Evolutionary conservation across 2,797 vertebrate genomes (phyloP).

Genomic region (Amblyopsis hoosieri): DNA sequence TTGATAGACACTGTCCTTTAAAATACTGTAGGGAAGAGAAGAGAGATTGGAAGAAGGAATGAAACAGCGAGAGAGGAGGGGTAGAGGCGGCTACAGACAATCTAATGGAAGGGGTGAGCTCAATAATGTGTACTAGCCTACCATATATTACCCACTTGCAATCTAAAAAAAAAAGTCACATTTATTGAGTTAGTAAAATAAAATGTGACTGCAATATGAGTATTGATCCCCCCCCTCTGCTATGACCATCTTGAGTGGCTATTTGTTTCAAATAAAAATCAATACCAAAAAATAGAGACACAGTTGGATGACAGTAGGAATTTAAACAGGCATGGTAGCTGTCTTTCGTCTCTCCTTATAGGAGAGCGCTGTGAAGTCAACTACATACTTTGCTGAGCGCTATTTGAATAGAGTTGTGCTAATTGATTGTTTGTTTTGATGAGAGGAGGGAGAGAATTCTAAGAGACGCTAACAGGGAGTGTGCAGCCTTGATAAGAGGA

Average conservation of each 20-base stretch:
- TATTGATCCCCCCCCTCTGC: slow-evolving; percentile 31
- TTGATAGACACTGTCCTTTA: slow-evolving; percentile 33
- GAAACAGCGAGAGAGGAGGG: neutral
- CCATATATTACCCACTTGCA: slow-evolving; percentile 18
- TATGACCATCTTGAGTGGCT: slow-evolving; percentile 24
- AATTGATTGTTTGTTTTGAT: slow-evolving; percentile 27
- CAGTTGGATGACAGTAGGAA: slow-evolving; percentile 16
- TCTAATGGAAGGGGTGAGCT: slow-evolving; percentile 27
- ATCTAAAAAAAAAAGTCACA: slow-evolving; percentile 28
- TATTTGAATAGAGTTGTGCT: slow-evolving; percentile 27
- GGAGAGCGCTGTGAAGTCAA: slow-evolving; percentile 23
- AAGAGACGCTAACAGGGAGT: too few relatives aligned
- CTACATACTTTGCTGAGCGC: slow-evolving; percentile 1
- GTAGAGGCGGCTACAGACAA: neutral
- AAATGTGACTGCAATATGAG: slow-evolving; percentile 27
- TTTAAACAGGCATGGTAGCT: slow-evolving; percentile 18
- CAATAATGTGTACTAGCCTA: slow-evolving; percentile 15
- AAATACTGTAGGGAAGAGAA: slow-evolving; percentile 24
- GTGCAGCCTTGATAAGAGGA: too few relatives aligned
- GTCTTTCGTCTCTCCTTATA: slow-evolving; percentile 7
- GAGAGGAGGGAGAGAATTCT: neutral
- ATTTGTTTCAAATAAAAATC: slow-evolving; percentile 36
- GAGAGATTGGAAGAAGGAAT: too few relatives aligned
- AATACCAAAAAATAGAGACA: slow-evolving; percentile 16
- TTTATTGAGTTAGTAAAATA: slow-evolving; percentile 49